These are phyloP conservation scores for Sphaeridia pumilis DNA, from an alignment of 2,888 invertebrate species.

Conservation along the genomic window DNA sequence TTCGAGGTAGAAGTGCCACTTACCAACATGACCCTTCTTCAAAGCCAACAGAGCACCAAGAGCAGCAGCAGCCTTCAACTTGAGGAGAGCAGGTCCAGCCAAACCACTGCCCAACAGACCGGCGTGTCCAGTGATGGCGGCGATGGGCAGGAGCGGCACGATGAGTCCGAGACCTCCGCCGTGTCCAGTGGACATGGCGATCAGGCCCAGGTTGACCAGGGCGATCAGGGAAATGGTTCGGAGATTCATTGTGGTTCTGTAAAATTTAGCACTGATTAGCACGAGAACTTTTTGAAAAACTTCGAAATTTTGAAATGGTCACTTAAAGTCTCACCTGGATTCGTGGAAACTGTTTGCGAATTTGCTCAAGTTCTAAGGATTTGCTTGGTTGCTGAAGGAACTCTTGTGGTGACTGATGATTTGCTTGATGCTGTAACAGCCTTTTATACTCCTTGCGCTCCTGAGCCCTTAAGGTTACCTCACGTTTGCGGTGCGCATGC, in stretches of 20 bases:
- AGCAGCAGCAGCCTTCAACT: conserved; percentile 32
- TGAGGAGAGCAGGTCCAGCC: conserved; percentile 29
- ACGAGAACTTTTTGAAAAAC: too few relatives aligned
- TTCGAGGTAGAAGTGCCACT: not conserved
- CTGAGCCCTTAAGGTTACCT: too few relatives aligned
- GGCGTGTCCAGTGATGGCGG: conserved; percentile 29
- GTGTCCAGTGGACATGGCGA: conserved; percentile 21
- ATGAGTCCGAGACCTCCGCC: conserved; percentile 18
- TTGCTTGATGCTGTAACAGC: too few relatives aligned
- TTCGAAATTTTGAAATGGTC: not conserved
- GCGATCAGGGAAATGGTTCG: conserved; percentile 15
- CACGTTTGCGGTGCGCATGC: too few relatives aligned
- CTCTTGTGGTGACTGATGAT: too few relatives aligned
- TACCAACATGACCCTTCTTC: conserved; percentile 8
- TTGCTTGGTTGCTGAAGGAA: too few relatives aligned
- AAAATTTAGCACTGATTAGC: not conserved
- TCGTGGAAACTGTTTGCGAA: not conserved
- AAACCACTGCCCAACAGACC: conserved; percentile 26
- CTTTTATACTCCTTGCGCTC: too few relatives aligned
- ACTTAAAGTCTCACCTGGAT: not conserved
- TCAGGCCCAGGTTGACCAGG: conserved; percentile 20
- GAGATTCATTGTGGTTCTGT: conserved; percentile 21
- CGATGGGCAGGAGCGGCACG: conserved; percentile 26
- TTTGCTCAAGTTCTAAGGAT: too few relatives aligned
- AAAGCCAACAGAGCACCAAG: conserved; percentile 11